These are phyloP conservation scores for Rhinella marina DNA, from an alignment of 2,797 vertebrate species.

Conservation along the genomic window DNA sequence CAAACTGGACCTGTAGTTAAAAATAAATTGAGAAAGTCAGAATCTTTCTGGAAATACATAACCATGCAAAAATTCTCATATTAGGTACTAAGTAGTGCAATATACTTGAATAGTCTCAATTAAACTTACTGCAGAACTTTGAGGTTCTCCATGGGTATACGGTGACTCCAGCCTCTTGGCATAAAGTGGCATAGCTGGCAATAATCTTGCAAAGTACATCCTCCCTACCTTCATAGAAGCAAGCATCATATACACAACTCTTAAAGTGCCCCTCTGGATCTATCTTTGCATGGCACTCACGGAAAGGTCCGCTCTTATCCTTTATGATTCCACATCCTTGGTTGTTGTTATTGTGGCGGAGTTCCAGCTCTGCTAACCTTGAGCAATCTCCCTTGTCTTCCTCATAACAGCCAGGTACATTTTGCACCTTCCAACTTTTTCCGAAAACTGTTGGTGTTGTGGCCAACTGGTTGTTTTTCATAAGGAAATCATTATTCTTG, in stretches of 20 bases:
- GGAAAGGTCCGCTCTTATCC: constrained; percentile 73
- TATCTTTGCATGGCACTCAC: constrained; percentile 72
- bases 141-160: constrained; percentile 75
- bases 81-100: too few species aligned
- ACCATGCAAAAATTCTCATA: neutral
- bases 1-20: constrained; percentile 74
- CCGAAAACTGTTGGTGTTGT: constrained; percentile 66
- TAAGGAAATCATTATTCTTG: constrained; percentile 70
- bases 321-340: constrained; percentile 71
- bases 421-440: constrained; percentile 72
- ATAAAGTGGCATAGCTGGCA: constrained; percentile 72
- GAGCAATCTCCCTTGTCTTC: constrained; percentile 71
- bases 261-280: constrained; percentile 71
- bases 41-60: neutral
- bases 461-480: constrained; percentile 60
- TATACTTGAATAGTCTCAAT: too few species aligned
- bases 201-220: constrained; percentile 72
- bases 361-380: fast-evolving
- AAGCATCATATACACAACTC: constrained; percentile 77
- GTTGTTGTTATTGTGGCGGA: fast-evolving
- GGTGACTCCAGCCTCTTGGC: constrained; percentile 69
- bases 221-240: constrained; percentile 71
- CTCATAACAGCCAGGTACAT: constrained; percentile 69
- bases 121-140: constrained; percentile 76
- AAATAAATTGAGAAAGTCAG: neutral